Evolutionary conservation across 1,140 invertebrate species (phyloP).

Genomic region (Reticulitermes speratus): DNA sequence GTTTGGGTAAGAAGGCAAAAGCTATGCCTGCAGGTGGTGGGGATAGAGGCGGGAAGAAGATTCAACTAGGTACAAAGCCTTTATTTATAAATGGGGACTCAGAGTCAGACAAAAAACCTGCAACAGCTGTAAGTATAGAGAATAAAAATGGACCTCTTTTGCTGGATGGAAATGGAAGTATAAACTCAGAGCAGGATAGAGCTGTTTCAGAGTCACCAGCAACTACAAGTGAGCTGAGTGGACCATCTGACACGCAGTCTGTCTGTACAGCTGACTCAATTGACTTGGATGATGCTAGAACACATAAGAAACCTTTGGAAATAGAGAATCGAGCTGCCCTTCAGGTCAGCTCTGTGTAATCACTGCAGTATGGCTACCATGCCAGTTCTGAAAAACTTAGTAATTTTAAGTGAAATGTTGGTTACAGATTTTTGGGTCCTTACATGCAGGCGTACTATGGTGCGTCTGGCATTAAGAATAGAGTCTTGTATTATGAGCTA

Average conservation of each 20-base stretch:
- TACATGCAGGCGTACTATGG: background rate
- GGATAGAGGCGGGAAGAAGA: background rate
- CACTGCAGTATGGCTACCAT: background rate
- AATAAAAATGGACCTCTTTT: slow-evolving; percentile 15
- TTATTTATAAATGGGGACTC: slow-evolving; percentile 13
- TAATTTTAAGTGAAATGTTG: too few relatives aligned
- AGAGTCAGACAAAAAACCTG: background rate
- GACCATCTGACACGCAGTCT: slow-evolving; percentile 14
- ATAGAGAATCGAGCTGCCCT: slow-evolving; percentile 8
- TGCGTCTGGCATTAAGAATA: background rate
- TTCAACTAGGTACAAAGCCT: background rate
- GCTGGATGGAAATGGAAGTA: slow-evolving; percentile 3
- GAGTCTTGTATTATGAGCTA: background rate
- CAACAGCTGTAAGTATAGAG: background rate
- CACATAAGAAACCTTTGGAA: background rate
- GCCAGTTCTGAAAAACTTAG: background rate
- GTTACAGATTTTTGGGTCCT: background rate
- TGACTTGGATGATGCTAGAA: slow-evolving; percentile 9
- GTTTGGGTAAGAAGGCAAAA: slow-evolving; percentile 42
- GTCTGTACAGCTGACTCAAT: slow-evolving; percentile 4
- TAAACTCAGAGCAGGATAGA: slow-evolving; percentile 19
- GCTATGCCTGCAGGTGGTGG: slow-evolving; percentile 17
- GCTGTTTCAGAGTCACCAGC: slow-evolving; percentile 8
- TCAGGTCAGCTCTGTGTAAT: slow-evolving; percentile 21
- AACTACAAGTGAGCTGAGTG: slow-evolving; percentile 13